Conservation (phyloP, 2,797 vertebrate genomes). For the Pantherophis vulpinus region DNA sequence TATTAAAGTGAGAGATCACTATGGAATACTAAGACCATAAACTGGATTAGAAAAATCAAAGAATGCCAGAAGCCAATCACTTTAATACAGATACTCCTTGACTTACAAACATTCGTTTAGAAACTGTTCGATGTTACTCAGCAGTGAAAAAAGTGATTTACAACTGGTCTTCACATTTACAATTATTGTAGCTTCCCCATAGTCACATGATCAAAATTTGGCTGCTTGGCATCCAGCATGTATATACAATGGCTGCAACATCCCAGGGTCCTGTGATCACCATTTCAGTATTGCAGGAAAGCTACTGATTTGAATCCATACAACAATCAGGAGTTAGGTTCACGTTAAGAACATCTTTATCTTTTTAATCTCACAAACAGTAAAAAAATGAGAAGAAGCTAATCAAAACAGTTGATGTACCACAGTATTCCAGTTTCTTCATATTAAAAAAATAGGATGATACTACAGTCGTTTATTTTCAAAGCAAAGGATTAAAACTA, state of each 20-base stretch:
- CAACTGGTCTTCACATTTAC: background rate
- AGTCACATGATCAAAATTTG: background rate
- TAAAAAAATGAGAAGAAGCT: background rate
- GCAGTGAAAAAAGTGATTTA: background rate
- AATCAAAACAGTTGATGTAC: background rate
- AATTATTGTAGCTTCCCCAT: background rate
- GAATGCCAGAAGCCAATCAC: background rate
- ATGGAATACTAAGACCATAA: background rate
- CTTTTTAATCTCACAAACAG: background rate
- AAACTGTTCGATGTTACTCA: background rate
- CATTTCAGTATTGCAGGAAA: background rate
- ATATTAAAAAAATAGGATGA: background rate
- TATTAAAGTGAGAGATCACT: background rate
- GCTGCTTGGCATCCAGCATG: background rate
- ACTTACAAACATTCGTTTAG: background rate
- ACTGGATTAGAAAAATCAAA: background rate
- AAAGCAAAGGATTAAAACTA: background rate
- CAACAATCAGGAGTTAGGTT: background rate
- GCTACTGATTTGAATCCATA: background rate
- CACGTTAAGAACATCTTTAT: background rate
- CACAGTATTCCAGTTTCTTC: background rate
- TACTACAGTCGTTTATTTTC: slow-evolving; percentile 1
- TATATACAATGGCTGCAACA: background rate
- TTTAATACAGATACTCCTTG: background rate
- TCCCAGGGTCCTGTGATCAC: background rate